Evolutionary conservation across 64 coral and sea anemone genomes (phyloP).

Genomic region (Dendronephthya gigantea): DNA sequence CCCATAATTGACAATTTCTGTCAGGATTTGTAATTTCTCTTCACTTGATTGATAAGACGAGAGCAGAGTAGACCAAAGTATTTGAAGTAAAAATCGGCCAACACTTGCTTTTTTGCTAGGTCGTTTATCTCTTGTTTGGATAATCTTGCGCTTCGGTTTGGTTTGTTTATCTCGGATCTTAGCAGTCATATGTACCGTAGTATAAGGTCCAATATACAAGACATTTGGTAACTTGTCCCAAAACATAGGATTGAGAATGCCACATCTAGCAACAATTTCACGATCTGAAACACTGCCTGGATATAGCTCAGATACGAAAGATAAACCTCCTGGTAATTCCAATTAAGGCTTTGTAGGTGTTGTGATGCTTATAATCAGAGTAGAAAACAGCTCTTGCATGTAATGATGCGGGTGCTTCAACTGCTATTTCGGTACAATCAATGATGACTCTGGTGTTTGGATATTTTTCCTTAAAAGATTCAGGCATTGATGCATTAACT

Average conservation of each 20-base stretch:
- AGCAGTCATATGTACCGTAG: too few relatives aligned
- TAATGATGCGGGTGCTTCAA: conserved; percentile 2
- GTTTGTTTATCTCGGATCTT: too few relatives aligned
- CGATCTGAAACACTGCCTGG: conserved; percentile 12
- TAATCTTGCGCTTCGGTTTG: too few relatives aligned
- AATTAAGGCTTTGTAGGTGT: conserved; percentile 7
- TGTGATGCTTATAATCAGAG: conserved; percentile 3
- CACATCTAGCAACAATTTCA: neutral
- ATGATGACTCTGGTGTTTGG: conserved; percentile 27
- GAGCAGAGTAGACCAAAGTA: too few relatives aligned
- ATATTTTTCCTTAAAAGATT: conserved; percentile 15
- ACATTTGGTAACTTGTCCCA: too few relatives aligned
- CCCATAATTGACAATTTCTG: too few relatives aligned
- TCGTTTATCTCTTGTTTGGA: too few relatives aligned
- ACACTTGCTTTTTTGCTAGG: too few relatives aligned
- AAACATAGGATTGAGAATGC: conserved; percentile 15
- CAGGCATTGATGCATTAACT: conserved; percentile 21
- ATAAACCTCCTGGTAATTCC: neutral
- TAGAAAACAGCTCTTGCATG: neutral
- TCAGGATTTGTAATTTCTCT: too few relatives aligned
- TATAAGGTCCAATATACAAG: too few relatives aligned
- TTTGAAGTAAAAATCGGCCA: too few relatives aligned
- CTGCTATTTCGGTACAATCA: neutral
- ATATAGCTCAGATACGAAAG: neutral
- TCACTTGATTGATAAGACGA: too few relatives aligned